Evolutionary conservation across 2,888 invertebrate species (phyloP).

Genomic region (Phyto melanocephala): DNA sequence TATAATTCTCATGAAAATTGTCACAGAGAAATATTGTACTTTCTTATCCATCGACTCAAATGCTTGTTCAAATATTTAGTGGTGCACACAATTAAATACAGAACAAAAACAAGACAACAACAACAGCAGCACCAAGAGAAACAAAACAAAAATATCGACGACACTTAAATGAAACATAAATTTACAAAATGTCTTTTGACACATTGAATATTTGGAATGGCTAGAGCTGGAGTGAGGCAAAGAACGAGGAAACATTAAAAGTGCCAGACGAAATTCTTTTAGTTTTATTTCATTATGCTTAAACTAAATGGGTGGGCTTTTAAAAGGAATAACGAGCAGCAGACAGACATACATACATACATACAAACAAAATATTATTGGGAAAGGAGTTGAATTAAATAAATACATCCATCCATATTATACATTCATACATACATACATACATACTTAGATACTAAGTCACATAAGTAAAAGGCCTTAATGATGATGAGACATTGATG

Average conservation of each 20-base stretch:
- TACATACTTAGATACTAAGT: neutral
- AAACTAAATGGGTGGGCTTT: constrained; percentile 59
- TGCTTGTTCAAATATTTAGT: constrained; percentile 23
- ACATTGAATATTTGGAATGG: constrained; percentile 47
- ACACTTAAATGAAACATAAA: constrained; percentile 62
- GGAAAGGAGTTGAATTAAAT: constrained; percentile 37
- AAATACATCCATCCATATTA: neutral
- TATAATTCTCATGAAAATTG: constrained; percentile 50
- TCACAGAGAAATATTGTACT: constrained; percentile 25
- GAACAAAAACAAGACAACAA: neutral
- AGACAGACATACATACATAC: neutral
- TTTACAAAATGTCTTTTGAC: constrained; percentile 63
- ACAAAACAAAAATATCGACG: constrained; percentile 32
- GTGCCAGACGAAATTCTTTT: constrained; percentile 62
- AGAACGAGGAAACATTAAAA: constrained; percentile 47
- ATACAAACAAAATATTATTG: neutral
- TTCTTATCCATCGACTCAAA: constrained; percentile 39
- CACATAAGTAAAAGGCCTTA: constrained; percentile 32
- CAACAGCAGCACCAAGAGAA: neutral
- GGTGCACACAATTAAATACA: neutral
- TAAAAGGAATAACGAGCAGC: neutral
- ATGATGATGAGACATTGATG: constrained; percentile 49
- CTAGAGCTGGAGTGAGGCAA: neutral
- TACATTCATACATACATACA: neutral
- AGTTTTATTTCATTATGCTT: constrained; percentile 47